Evolutionary conservation across 2,888 invertebrate genomes (phyloP), one percentile per base, ranked within the genome.

Genomic region (Blera fallax): DNA sequence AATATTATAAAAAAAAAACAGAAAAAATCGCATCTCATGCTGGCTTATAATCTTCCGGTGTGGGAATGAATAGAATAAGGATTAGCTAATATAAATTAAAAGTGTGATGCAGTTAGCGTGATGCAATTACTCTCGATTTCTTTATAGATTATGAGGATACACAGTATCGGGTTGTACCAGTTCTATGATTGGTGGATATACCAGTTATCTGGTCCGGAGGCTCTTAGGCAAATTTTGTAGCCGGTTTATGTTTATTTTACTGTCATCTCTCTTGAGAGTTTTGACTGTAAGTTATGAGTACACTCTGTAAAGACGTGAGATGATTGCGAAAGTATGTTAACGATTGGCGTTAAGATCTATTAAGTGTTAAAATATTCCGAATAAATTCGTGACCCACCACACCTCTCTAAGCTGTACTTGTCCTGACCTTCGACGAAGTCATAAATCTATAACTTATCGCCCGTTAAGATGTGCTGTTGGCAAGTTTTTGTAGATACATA

Each of bases 31-130:
- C 85, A 80, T 67, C 76, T 76, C 40, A 67, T 32, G 72, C 40
- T 60, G 67, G 29, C 34, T 62, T 45, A 54, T 62, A 81, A 81
- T 85, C 76, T 81, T 77, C 85, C 85, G 85, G 85, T 81, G 80
- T 85, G 81, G 77, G 85, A 81, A 72, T 64, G 48, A 34, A 45
- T 73, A 65, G 84, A 76, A 76, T 85, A 70, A 50, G 70, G 70
- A 85, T 85, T 72, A 81, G 72, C 70, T 81, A 72, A 81, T 69
- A 29, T 18, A 32, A 56, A 48, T 72, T 50, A 32, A 50, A 54
- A 62, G 69, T 43, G 56, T 37, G 73, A 70, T 69, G 74, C 54
- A 50, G 56, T 54, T 67, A 32, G 24, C 54, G 56, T 67, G 16
- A 48, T 72, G 58, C 67, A 78, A 65, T 80, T 62, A 79, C 79